Conservation (phyloP, 2,797 vertebrate genomes). For the Hafferia zeledoni region DNA sequence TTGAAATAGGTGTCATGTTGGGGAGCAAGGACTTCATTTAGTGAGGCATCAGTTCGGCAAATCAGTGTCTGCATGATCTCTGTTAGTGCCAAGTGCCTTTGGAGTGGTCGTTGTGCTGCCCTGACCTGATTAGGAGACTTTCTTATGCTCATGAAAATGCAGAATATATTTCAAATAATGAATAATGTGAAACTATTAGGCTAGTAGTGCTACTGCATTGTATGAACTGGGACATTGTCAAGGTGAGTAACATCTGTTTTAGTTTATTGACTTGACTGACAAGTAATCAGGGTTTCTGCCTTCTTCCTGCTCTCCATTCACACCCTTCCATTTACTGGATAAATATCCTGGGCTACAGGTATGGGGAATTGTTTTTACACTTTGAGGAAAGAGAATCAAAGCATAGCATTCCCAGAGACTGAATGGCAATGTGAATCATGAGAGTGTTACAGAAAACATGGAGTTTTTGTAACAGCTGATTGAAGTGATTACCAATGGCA, state of each 20-base stretch:
- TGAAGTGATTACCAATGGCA: not conserved
- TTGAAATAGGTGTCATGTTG: not conserved
- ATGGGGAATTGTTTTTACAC: slow-evolving; percentile 2
- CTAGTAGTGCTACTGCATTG: not conserved
- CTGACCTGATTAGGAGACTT: not conserved
- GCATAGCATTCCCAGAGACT: not conserved
- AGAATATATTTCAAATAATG: not conserved
- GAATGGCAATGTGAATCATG: not conserved
- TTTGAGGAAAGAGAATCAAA: slow-evolving; percentile 1
- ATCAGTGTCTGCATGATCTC: not conserved
- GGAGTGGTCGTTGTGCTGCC: slow-evolving; percentile 38
- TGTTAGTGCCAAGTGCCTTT: slow-evolving; percentile 3
- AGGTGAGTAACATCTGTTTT: not conserved
- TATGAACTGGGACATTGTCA: not conserved
- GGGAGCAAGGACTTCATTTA: not conserved
- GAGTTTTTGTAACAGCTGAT: not conserved
- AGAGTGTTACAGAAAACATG: not conserved
- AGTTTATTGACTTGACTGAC: not conserved
- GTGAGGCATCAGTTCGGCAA: not conserved
- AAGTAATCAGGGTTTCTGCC: slow-evolving; percentile 23
- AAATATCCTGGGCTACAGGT: not conserved
- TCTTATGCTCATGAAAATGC: not conserved
- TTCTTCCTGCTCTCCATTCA: not conserved
- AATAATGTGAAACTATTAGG: not conserved
- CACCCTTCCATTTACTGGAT: not conserved